A percentile compares a stretch with the other conserved stretches of the same genome.
phyloP scores from a whole-genome alignment of 2,113 vertebrate species.

The Emydocephalus ijimae region DNA sequence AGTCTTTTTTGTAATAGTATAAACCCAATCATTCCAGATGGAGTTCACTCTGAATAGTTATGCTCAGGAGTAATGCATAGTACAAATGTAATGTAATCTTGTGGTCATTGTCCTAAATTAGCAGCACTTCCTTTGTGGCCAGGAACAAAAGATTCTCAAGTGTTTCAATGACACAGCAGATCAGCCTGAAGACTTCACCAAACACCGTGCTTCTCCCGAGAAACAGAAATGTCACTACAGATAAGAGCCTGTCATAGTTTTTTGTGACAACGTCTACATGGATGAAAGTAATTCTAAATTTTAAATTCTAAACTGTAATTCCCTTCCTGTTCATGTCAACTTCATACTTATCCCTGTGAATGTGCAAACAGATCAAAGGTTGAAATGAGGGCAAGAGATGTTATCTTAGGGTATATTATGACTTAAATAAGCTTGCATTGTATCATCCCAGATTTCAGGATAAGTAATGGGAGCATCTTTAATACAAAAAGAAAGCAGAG shows the following conservation, averaged over 20 bases:
- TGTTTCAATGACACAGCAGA: background rate
- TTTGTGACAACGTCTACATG: background rate
- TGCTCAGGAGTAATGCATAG: background rate
- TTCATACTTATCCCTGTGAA: background rate
- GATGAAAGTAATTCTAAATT: background rate
- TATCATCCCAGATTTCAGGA: background rate
- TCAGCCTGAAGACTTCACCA: background rate
- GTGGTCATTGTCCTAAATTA: background rate
- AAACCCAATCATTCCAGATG: background rate
- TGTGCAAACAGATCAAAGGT: background rate
- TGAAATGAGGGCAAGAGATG: background rate
- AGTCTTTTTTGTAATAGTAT: background rate
- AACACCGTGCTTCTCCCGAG: background rate
- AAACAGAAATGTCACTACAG: background rate
- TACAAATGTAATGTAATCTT: background rate
- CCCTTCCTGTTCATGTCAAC: background rate
- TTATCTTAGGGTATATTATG: background rate
- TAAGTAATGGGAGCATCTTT: conserved; percentile 10
- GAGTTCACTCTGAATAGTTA: background rate
- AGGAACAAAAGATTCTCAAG: background rate
- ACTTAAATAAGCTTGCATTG: background rate
- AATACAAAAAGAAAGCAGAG: conserved; percentile 2
- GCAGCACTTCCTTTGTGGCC: background rate
- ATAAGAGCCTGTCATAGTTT: background rate
- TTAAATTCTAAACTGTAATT: background rate